Base-by-base conservation (phyloP, 2,113 vertebrate species). In the Epinephelus cyanopodus region DNA sequence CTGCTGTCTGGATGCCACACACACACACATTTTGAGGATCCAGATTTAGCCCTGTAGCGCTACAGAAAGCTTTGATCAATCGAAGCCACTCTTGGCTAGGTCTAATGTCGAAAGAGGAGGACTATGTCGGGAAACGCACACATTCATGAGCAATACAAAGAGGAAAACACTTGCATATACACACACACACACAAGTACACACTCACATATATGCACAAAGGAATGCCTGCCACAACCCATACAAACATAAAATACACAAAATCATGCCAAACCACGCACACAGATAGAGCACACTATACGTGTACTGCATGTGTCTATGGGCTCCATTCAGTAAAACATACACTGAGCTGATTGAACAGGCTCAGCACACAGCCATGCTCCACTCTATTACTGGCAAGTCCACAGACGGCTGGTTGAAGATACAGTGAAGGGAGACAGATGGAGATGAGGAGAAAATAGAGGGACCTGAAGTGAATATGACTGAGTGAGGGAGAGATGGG, bases 11-110 rank as follows among this genome's bases (percentile, higher is more conserved):
- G 52, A 78, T 2, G 0, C 6, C 3, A 39, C 47, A 76, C 68
- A 85, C 39, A 45, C 23, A 53, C 29, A 57, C 29, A 39, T 11
- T 53, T 64, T 69, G 25, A 54, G 45, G 15, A 18, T 74, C 66
- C 60, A 70, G 65, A 89, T 79, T 85, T 77, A 79, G 74, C 52
- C 58, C 72, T 65, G 64, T 50, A 65, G 70, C 12, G 0, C 62
- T n/a, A 53, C 42, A 74, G 47, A 85, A 54, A 75, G 58, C 74
- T 86, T 83, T 83, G 82, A 90, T 89, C 71, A 89, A 81, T 69
- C 11, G 13, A 87, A 50, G 77, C 65, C 39, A 56, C 37, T 50
- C 29, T n/a, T 67, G 29, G 39, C 73, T 69, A 19, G 45, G 14
- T 54, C 27, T 14, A 63, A 72, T 39, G 60, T 50, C 12, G 21